A percentile compares a stretch with the other conserved stretches of the same genome.
Conservation (phyloP, 2,797 vertebrate species). For the Mus caroli region DNA sequence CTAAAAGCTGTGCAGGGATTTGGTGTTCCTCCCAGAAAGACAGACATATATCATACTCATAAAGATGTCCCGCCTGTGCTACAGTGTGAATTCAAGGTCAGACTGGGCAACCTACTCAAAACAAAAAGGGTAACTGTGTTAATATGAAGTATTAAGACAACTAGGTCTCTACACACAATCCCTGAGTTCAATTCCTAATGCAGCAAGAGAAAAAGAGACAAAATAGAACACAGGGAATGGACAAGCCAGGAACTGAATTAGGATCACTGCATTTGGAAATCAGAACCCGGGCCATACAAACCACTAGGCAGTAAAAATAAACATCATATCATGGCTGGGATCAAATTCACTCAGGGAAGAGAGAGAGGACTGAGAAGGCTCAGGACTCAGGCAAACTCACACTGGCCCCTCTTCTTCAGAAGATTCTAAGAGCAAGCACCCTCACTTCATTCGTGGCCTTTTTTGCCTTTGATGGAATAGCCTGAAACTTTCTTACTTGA, state of each 20-base stretch:
- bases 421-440: rapidly evolving
- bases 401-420: neutral
- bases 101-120: neutral
- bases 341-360: neutral
- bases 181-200: neutral
- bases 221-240: neutral
- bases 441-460: neutral
- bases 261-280: slow-evolving; percentile 31
- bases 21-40: neutral
- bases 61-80: neutral
- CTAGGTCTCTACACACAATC: neutral
- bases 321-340: neutral
- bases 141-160: neutral
- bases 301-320: neutral
- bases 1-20: slow-evolving; percentile 27
- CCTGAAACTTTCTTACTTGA: neutral
- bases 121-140: neutral
- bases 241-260: neutral
- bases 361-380: neutral
- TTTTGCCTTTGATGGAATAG: neutral
- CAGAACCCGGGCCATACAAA: slow-evolving; percentile 7
- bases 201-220: neutral
- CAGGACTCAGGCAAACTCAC: neutral
- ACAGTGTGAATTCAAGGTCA: neutral
- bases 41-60: neutral